A percentile compares a stretch with the other conserved stretches of the same genome.
Conservation (phyloP, 2,113 vertebrate genomes). For the Syngnathus floridae region DNA sequence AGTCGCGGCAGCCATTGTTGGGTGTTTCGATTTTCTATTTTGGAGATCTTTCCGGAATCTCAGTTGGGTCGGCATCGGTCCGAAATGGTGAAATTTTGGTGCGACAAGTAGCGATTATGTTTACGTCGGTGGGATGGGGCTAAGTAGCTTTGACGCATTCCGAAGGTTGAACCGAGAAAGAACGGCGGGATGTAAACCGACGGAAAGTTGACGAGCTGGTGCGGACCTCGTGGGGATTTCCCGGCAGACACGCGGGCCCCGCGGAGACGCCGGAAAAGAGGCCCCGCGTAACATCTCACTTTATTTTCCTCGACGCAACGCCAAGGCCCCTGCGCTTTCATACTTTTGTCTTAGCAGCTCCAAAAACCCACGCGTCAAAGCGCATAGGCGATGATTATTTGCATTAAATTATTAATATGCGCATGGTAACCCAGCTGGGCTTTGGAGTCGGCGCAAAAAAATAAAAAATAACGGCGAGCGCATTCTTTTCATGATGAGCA, state of each 20-base stretch:
- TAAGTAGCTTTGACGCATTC: constrained; percentile 41
- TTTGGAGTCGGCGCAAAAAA: constrained; percentile 60
- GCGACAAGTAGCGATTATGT: too few species aligned
- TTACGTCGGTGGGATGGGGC: not conserved
- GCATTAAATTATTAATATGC: constrained; percentile 72
- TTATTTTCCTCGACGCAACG: constrained; percentile 63
- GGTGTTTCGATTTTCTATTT: not conserved
- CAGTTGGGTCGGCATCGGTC: too few species aligned
- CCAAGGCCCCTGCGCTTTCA: constrained; percentile 54
- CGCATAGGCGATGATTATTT: constrained; percentile 71
- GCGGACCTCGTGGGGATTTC: constrained; percentile 56
- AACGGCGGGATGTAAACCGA: constrained; percentile 56
- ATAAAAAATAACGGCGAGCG: constrained; percentile 29
- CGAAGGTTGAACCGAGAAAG: constrained; percentile 35
- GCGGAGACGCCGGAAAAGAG: constrained; percentile 53
- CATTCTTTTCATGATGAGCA: constrained; percentile 70
- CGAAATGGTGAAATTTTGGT: too few species aligned
- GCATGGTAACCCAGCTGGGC: constrained; percentile 64
- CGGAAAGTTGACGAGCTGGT: constrained; percentile 52
- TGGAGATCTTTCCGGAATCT: too few species aligned
- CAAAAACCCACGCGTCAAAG: constrained; percentile 61
- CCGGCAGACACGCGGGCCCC: constrained; percentile 54
- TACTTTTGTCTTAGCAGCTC: constrained; percentile 71
- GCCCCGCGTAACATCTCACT: constrained; percentile 62
- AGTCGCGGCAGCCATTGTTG: not conserved